These are phyloP conservation scores for Lamprologus tigripictilis DNA, from an alignment of 2,113 vertebrate genomes.

Conservation along the genomic window DNA sequence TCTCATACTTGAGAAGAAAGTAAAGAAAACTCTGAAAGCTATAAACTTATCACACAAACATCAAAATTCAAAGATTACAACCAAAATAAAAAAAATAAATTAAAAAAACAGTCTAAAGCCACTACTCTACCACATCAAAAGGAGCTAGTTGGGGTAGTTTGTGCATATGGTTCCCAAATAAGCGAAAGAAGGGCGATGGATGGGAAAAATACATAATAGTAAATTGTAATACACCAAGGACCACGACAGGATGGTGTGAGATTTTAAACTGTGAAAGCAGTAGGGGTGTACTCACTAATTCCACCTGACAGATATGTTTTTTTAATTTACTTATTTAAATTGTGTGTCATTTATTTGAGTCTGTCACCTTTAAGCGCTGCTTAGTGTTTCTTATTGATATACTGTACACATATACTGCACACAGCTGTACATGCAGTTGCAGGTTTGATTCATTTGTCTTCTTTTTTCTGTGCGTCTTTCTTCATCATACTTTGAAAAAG, in stretches of 20 bases:
- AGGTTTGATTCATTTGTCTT: not conserved
- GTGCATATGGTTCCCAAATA: not conserved
- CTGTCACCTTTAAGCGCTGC: not conserved
- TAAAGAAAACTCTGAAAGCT: not conserved
- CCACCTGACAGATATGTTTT: not conserved
- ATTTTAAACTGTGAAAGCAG: not conserved
- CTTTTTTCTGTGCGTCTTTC: not conserved
- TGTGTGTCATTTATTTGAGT: not conserved
- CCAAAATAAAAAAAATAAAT: rapidly evolving
- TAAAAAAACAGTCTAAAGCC: not conserved
- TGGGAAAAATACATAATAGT: not conserved
- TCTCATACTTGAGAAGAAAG: not conserved
- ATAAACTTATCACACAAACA: not conserved
- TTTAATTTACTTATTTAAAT: not conserved
- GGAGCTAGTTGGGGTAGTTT: not conserved
- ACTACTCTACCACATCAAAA: not conserved
- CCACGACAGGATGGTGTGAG: not conserved
- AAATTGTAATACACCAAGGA: not conserved
- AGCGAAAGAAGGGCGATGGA: not conserved
- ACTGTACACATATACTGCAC: not conserved
- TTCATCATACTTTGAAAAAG: not conserved
- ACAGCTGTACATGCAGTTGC: not conserved
- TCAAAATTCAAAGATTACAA: not conserved
- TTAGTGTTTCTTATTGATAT: not conserved
- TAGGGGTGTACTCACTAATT: not conserved